Base-by-base conservation (phyloP, 2,113 vertebrate genomes). In the Phrynosoma platyrhinos region DNA sequence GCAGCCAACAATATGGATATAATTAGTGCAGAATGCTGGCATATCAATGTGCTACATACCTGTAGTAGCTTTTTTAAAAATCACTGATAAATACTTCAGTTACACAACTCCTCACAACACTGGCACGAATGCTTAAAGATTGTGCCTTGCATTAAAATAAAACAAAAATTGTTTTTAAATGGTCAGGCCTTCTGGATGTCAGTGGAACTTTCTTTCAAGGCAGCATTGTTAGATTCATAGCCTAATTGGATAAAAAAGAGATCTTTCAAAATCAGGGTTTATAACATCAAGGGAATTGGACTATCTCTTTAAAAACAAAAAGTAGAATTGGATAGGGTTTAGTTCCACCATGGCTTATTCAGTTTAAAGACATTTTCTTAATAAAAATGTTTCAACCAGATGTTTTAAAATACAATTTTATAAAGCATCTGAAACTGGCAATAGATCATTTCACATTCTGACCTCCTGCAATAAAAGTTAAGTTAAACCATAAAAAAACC, bases 21-120 rank as follows among this genome's bases (percentile, higher is more conserved):
- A 77, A 82, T 82, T 75, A 77, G 20, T 55, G 55, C 4, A 40
- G 25, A 89, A 66, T 69, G 42, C n/a, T 21, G 91, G 88, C 93
- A 88, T 89, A 91, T 93, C 91, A 83, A 94, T 89, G 91, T 79
- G n/a, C 91, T 91, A 71, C 9, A 89, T 88, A 93, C 90, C 94
- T 93, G 82, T 0, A 77, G 91, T 82, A 91, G 93, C 66, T 32
- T 90, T 94, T 93, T 90, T 47, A 4, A 4, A 47, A 47, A 88
- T 93, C 91, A 86, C 72, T n/a, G 27, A 40, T 27, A 69, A 20
- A 21, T 53, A 52, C 27, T 12, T 78, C 75, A 78, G 12, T 84
- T 78, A 77, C 62, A 77, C 27, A 66, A 64, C 55, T 58, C 16
- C 9, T 42, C 40, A 69, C 62, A 88, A 66, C n/a, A 52, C 62